Percentiles rank a stretch among this genome's conserved stretches.
phyloP scores from a whole-genome alignment of 2,888 invertebrate genomes.

The Rotaria magnacalcarata region DNA sequence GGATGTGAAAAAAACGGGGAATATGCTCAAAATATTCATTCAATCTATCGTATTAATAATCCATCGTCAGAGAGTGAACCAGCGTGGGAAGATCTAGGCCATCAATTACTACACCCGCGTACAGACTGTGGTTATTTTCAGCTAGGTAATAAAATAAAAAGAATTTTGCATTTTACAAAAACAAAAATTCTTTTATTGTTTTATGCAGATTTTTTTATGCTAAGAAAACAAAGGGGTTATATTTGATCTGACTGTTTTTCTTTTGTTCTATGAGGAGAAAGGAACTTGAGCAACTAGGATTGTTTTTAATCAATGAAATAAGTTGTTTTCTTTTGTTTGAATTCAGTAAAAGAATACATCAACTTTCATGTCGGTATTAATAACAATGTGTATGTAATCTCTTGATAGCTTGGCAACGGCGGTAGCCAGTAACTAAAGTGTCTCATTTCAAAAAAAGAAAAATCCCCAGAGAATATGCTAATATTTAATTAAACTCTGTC shows the following conservation, averaged over 20 bases:
- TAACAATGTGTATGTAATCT: too few species aligned
- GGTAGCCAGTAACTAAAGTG: too few species aligned
- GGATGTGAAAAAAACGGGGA: conserved; percentile 8
- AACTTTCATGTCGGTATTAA: too few species aligned
- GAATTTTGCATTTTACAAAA: too few species aligned
- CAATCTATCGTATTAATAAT: background rate
- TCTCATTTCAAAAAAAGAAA: too few species aligned
- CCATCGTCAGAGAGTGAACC: background rate
- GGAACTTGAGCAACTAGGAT: too few species aligned
- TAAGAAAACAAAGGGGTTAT: background rate
- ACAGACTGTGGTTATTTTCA: conserved; percentile 25
- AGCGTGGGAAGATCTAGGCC: background rate
- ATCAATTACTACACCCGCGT: background rate
- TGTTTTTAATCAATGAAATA: too few species aligned
- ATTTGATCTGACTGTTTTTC: background rate
- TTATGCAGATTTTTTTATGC: background rate
- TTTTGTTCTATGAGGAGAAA: background rate
- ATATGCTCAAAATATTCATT: background rate
- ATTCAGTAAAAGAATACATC: too few species aligned
- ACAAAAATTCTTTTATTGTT: background rate
- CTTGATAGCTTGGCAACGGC: too few species aligned
- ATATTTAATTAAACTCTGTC: too few species aligned
- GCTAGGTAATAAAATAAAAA: background rate
- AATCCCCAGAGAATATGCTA: too few species aligned
- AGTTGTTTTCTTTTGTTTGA: too few species aligned